Evolutionary conservation across 1,140 invertebrate species (phyloP).

Genomic region (Zaprionus kolodkinae): DNA sequence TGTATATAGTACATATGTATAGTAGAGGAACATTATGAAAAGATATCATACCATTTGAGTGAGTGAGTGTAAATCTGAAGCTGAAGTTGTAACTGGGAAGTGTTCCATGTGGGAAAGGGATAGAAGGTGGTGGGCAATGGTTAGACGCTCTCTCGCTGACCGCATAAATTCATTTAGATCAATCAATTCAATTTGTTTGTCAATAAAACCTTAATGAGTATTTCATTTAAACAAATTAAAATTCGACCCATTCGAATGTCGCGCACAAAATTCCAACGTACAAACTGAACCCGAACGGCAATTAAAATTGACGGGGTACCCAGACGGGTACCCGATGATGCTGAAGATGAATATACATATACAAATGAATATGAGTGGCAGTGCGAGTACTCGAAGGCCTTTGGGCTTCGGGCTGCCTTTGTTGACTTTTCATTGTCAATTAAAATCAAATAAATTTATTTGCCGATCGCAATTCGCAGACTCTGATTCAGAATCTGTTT

Average conservation of each 20-base stretch:
- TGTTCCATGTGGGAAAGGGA: neutral
- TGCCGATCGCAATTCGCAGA: conserved; percentile 76
- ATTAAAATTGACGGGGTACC: conserved; percentile 72
- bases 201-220: conserved; percentile 84
- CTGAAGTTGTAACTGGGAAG: neutral
- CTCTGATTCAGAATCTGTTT: conserved; percentile 15
- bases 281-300: conserved; percentile 47
- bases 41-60: neutral
- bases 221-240: conserved; percentile 84
- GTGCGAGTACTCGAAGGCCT: neutral
- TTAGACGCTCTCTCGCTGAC: conserved; percentile 53
- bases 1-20: too few relatives aligned
- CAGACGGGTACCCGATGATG: conserved; percentile 6
- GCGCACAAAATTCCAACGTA: conserved; percentile 59
- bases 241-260: conserved; percentile 79
- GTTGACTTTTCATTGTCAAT: conserved; percentile 81
- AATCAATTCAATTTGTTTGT: conserved; percentile 85
- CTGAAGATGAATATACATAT: neutral
- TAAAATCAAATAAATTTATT: conserved; percentile 84
- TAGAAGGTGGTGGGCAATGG: conserved; percentile 4
- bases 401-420: conserved; percentile 50
- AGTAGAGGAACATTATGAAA: too few relatives aligned
- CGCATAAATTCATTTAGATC: conserved; percentile 84
- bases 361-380: conserved; percentile 2
- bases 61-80: neutral